Evolutionary conservation across 2,113 vertebrate genomes (phyloP), one percentile per base, ranked within the genome.

Genomic region (Todiramphus chloris): DNA sequence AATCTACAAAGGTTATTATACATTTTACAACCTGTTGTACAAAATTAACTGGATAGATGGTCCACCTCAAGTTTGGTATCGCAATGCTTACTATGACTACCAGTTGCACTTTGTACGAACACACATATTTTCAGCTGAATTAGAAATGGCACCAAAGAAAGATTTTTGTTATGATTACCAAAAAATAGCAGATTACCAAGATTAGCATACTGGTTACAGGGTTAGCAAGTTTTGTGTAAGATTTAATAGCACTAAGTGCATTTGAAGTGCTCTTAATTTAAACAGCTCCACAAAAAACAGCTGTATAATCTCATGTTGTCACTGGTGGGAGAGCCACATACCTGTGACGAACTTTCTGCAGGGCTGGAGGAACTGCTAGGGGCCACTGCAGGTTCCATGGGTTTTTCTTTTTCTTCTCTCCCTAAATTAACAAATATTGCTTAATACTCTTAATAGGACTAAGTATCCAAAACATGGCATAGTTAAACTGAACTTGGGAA

Each of bases 331-430:
- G 79, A 96, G 63, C 59, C 79, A 80, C 74, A 37, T 94, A 98
- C 98, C 96, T 97, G 94, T 63, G 75, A 72, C 2, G 94, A 83
- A 79, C 89, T 94, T 97, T 97, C 97, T 92, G 89, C 88, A 81
- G 95, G 95, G 46, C 51, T 95, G 66, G 92, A 96, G 60, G 97
- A 96, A 84, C 78, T 86, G 87, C 30, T 96, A 87, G 79, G 64
- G 83, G 94, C 53, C 27, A 80, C 89, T 92, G 96, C 27, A 72
- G 67, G n/a, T 35, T 89, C 91, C 79, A 60, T 3, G 68, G 74
- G 39, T 69, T 73, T 94, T 80, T 96, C 95, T 96, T 84, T 96
- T 75, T 96, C 97, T 96, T 94, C 87, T 91, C 87, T 92, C 93
- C 85, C 98, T 98, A 92, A 64, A 82, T 97, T 87, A 96, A 96